phyloP scores from a whole-genome alignment of 2,113 vertebrate species.

The Crotalus helleri region DNA sequence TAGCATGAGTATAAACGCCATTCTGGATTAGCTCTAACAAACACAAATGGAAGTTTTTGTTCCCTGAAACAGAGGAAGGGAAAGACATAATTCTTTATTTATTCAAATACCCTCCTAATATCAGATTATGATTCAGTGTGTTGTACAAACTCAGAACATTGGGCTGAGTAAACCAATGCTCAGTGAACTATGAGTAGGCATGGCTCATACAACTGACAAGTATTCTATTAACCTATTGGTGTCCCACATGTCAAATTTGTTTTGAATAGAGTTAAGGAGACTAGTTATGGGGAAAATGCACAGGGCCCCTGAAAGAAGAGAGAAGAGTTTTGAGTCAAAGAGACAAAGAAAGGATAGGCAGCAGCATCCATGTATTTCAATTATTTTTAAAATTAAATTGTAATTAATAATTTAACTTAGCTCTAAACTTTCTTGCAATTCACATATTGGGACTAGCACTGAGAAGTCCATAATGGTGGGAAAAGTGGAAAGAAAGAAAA shows the following conservation, averaged over 20 bases:
- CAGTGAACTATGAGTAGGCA: neutral
- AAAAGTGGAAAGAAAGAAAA: neutral
- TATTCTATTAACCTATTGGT: too few species aligned
- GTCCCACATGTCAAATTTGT: neutral
- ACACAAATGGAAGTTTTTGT: neutral
- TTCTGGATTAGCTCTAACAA: neutral
- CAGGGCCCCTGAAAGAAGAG: neutral
- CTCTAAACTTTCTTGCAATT: neutral
- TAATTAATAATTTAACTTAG: neutral
- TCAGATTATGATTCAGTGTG: neutral
- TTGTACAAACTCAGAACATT: neutral
- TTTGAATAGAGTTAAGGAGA: neutral
- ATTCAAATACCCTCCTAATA: neutral
- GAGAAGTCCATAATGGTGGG: neutral
- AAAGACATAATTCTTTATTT: constrained; percentile 11
- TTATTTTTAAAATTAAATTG: neutral
- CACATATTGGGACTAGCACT: neutral
- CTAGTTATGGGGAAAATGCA: neutral
- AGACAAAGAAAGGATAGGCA: neutral
- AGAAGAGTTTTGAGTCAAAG: neutral
- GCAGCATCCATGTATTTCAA: neutral
- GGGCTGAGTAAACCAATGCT: neutral
- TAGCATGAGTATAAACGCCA: neutral
- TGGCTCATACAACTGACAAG: neutral
- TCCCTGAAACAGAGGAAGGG: neutral